These are phyloP conservation scores for Nymphalis c-album DNA, from an alignment of 2,888 invertebrate species.

Conservation along the genomic window DNA sequence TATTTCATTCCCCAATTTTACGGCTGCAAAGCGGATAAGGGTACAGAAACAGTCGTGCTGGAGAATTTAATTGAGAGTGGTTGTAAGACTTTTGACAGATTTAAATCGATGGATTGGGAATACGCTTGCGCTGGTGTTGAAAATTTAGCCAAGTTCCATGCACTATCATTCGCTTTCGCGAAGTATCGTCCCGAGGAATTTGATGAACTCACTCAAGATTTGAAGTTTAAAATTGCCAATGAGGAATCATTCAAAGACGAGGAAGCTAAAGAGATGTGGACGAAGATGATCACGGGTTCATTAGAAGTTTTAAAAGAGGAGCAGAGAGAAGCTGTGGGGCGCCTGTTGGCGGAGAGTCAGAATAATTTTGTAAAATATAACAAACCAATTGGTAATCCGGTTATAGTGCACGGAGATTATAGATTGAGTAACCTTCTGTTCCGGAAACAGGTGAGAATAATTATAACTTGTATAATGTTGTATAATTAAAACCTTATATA, in stretches of 20 bases:
- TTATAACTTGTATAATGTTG: neutral
- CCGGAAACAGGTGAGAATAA: conserved; percentile 37
- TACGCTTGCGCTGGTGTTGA: conserved; percentile 54
- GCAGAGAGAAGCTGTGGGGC: conserved; percentile 43
- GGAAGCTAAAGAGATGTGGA: conserved; percentile 31
- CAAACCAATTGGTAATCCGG: conserved; percentile 41
- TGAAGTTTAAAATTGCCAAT: conserved; percentile 36
- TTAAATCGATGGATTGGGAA: conserved; percentile 56
- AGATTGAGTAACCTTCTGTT: conserved; percentile 54
- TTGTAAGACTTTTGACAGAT: conserved; percentile 52
- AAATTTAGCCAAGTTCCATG: conserved; percentile 65
- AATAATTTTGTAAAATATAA: conserved; percentile 37
- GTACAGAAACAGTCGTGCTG: conserved; percentile 57
- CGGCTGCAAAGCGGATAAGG: conserved; percentile 44
- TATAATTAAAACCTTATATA: no score
- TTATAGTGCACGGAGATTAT: conserved; percentile 57
- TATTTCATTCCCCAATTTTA: conserved; percentile 53
- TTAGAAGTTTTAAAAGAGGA: conserved; percentile 45
- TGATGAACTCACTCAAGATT: conserved; percentile 38
- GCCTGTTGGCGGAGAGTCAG: conserved; percentile 35
- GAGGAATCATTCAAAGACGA: conserved; percentile 18
- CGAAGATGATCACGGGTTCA: conserved; percentile 37
- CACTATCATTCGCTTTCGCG: conserved; percentile 55
- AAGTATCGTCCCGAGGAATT: conserved; percentile 54
- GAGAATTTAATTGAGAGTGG: conserved; percentile 57